A percentile compares a stretch with the other conserved stretches of the same genome.
Conservation (phyloP, 2,797 vertebrate species). For the Lerista edwardsae region DNA sequence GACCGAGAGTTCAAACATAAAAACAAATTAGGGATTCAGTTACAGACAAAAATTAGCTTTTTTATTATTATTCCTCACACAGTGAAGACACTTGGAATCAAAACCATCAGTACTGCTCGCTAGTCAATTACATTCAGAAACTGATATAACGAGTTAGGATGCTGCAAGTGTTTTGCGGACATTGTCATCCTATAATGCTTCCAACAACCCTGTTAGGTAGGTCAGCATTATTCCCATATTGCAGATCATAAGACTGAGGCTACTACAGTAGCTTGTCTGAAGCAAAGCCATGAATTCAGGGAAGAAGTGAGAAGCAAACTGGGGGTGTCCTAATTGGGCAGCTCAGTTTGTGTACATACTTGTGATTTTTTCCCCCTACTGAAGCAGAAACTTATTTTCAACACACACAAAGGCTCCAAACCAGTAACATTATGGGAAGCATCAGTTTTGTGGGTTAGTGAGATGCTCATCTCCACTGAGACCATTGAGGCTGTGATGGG, state of each 20-base stretch:
- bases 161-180: not conserved
- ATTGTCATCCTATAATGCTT: not conserved
- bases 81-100: too few relatives aligned
- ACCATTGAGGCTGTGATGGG: too few relatives aligned
- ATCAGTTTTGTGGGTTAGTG: not conserved
- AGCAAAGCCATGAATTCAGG: too few relatives aligned
- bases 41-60: not conserved
- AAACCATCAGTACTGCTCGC: too few relatives aligned
- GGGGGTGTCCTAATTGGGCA: too few relatives aligned
- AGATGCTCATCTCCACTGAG: not conserved
- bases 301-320: too few relatives aligned
- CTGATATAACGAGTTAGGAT: not conserved
- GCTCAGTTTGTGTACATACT: too few relatives aligned
- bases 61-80: too few relatives aligned
- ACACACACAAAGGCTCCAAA: not conserved
- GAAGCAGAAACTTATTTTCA: not conserved
- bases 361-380: too few relatives aligned
- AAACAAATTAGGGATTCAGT: not conserved
- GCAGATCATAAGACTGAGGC: not conserved
- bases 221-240: not conserved
- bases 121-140: not conserved
- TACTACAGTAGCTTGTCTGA: too few relatives aligned
- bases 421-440: not conserved
- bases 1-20: not conserved
- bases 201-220: not conserved